Evolutionary conservation across 1,140 invertebrate species (phyloP), one percentile per base, ranked within the genome.

Genomic region (Trichonephila inaurata): DNA sequence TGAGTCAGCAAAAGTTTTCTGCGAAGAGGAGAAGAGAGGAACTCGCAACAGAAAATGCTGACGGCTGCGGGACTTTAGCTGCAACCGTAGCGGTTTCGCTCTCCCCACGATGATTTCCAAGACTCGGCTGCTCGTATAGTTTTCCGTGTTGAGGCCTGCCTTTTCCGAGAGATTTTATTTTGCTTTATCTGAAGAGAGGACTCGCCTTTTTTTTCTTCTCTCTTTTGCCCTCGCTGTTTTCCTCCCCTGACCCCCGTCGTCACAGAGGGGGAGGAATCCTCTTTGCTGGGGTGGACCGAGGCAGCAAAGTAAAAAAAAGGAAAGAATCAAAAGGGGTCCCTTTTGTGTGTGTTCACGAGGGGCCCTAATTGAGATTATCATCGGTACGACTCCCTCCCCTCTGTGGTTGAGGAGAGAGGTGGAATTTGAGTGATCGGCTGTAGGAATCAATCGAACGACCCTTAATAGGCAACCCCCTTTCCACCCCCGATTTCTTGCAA

Each of bases 1-100:
- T 89, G 92, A 93, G 92, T 93, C 92, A 93, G 92, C 92, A 93
- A 93, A 93, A 93, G 92, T 93, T 93, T 93, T 93, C 85, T 62
- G 60, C 92, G 62, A 40, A 69, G 91, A 69, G 58, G 51, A 92
- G 66, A 92, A 83, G 51, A 88, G 92, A 87, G 40, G 44, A 81
- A 60, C n/a, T 18, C 28, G 87, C 62, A 40, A 69, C 60, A 88
- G 92, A 93, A 93, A 93, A 93, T 93, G 92, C 92, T 93, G 92
- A 93, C 92, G n/a, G 85, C 16, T 89, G 81, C 81, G 91, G 89
- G 91, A 92, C 82, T 87, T 87, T 92, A 86, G 82, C 91, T 92
- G 91, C 91, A 92, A 92, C 91, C 83, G 91, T 92, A 83, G 91
- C 90, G 82, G 83, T 87, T 92, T 83, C 64, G 62, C 24, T 69